Evolutionary conservation across 2,113 vertebrate species (phyloP).

Genomic region (Tetrax tetrax): DNA sequence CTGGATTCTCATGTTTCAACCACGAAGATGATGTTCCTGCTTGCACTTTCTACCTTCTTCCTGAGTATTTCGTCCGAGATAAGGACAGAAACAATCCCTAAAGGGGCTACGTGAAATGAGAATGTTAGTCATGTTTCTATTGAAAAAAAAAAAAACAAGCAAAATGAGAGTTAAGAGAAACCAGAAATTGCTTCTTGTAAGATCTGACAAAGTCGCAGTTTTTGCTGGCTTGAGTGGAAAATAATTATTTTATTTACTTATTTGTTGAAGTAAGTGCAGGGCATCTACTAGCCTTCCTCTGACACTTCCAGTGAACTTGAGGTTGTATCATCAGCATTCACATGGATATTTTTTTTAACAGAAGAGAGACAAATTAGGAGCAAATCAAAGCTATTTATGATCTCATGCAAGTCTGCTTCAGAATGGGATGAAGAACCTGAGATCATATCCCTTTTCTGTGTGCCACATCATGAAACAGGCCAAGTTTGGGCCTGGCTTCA

Average conservation of each 20-base stretch:
- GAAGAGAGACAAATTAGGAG: background rate
- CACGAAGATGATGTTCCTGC: background rate
- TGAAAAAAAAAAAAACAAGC: background rate
- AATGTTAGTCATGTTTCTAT: background rate
- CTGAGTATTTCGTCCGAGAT: background rate
- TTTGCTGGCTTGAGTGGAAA: background rate
- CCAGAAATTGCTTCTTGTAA: background rate
- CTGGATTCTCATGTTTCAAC: background rate
- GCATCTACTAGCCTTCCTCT: background rate
- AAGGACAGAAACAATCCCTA: background rate
- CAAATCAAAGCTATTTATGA: background rate
- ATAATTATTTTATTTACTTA: background rate
- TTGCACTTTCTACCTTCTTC: background rate
- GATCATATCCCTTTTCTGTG: background rate
- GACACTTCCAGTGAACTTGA: background rate
- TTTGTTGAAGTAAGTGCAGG: background rate
- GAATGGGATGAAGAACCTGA: background rate
- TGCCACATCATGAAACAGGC: background rate
- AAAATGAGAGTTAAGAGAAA: background rate
- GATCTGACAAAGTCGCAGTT: background rate
- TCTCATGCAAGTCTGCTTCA: fast-evolving
- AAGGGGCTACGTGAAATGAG: background rate
- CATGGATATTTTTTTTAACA: background rate
- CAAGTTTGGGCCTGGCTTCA: background rate
- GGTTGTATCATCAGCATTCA: background rate